Evolutionary conservation across 2,888 invertebrate species (phyloP), one percentile per base, ranked within the genome.

Genomic region (Celastrina argiolus): DNA sequence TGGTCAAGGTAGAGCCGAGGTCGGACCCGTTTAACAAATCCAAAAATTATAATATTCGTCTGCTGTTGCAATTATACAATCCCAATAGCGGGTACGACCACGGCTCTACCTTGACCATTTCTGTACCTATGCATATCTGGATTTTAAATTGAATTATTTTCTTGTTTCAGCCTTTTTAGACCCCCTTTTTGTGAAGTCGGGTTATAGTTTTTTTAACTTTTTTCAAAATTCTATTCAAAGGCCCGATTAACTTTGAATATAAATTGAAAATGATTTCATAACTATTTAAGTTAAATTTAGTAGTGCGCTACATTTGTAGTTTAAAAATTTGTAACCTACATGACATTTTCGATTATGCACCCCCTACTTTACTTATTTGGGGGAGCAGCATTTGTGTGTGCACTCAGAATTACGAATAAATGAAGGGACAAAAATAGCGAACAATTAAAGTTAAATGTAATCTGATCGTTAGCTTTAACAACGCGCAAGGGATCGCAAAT

Each of bases 361-460:
- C 18, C 56, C 56, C 26, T 26, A 26, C 3, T n/a, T n/a, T n/a
- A n/a, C n/a, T n/a, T n/a, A n/a, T n/a, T 56, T 34, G n/a, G 34
- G 18, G 31, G n/a, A 14, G 10, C 3, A 70, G 71, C 70, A 71
- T 69, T 67, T 67, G 69, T 71, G 71, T 69, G 70, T 58, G 51
- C 34, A 67, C 6, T 58, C 14, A 1, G 18, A 65, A 59, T 31
- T 31, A 31, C 72, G 70, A 75, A 71, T 73, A 75, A 74, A 70
- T 73, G 67, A 39, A 22, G 41, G 73, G 76, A 73, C 73, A 74
- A 70, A 74, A 78, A 78, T 80, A 79, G 80, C 77, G 78, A 78
- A 78, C 76, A 79, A 80, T 79, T 80, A 81, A 83, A 82, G 81
- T 82, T 80, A 81, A 81, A 79, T 81, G 78, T 83, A 81, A 84